Conservation (phyloP, 2,888 invertebrate genomes). For the Eristalis arbustorum region DNA sequence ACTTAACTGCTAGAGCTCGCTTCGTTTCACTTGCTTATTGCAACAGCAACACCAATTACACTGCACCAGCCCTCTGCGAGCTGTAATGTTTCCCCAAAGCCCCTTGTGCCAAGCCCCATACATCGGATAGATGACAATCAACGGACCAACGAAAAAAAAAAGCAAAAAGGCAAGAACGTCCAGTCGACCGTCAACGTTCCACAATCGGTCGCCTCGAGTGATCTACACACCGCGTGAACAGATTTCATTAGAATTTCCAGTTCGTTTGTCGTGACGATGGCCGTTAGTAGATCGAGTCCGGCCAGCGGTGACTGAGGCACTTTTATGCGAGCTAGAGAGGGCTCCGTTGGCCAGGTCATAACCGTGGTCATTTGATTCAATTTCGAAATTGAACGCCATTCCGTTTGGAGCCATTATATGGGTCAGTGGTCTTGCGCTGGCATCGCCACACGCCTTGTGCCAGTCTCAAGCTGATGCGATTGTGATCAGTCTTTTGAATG, state of each 20-base stretch:
- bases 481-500: background rate
- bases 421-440: conserved; percentile 43
- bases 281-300: conserved; percentile 17
- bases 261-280: conserved; percentile 55
- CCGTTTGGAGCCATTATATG: conserved; percentile 27
- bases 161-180: background rate
- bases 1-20: conserved; percentile 10
- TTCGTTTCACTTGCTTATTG: conserved; percentile 4
- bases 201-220: conserved; percentile 34
- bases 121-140: conserved; percentile 35
- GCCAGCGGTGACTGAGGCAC: conserved; percentile 10
- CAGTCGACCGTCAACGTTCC: conserved; percentile 7
- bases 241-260: conserved; percentile 55
- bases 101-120: conserved; percentile 3
- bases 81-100: background rate
- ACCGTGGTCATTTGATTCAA: conserved; percentile 59
- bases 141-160: background rate
- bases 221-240: conserved; percentile 30
- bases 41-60: conserved; percentile 38
- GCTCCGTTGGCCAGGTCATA: conserved; percentile 45
- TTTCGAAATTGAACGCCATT: conserved; percentile 48
- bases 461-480: background rate
- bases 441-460: conserved; percentile 27
- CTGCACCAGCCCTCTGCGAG: background rate
- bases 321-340: conserved; percentile 16